phyloP scores from a whole-genome alignment of 2,888 invertebrate genomes.

The Polydrusus pterygomalis region DNA sequence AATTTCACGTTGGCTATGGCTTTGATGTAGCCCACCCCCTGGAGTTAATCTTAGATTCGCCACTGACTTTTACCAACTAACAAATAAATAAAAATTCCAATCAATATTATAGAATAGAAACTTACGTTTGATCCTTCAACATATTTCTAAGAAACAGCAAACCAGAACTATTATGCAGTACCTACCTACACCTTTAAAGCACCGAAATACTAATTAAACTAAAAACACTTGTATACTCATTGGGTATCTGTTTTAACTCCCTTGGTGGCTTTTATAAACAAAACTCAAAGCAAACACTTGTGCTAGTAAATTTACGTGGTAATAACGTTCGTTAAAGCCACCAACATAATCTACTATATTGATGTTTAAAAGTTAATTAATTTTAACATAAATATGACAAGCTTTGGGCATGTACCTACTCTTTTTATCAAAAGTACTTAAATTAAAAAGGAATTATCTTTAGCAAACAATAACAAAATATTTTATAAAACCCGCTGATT shows the following conservation, averaged over 20 bases:
- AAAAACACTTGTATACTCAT: constrained; percentile 23
- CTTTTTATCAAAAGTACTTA: constrained; percentile 10
- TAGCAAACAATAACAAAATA: neutral
- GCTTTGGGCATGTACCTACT: neutral
- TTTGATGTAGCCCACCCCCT: too few relatives aligned
- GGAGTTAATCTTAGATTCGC: too few relatives aligned
- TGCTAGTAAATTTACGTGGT: constrained; percentile 40
- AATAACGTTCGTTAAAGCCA: constrained; percentile 40
- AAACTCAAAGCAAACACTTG: constrained; percentile 49
- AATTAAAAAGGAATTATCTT: constrained; percentile 15
- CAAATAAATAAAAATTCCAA: too few relatives aligned
- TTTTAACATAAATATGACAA: constrained; percentile 24
- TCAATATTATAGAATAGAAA: neutral
- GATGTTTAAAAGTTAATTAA: constrained; percentile 32
- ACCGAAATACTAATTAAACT: constrained; percentile 34
- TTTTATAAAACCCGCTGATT: neutral
- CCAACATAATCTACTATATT: constrained; percentile 40
- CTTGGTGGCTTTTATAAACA: constrained; percentile 48
- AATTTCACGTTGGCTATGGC: too few relatives aligned
- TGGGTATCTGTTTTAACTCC: constrained; percentile 40
- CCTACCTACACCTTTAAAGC: constrained; percentile 20
- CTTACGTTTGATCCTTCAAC: constrained; percentile 38
- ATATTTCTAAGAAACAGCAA: constrained; percentile 9
- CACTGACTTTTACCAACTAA: too few relatives aligned
- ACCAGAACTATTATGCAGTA: neutral